Evolutionary conservation across 2,888 invertebrate genomes (phyloP), one percentile per base, ranked within the genome.

Genomic region (Brenthis hecate): DNA sequence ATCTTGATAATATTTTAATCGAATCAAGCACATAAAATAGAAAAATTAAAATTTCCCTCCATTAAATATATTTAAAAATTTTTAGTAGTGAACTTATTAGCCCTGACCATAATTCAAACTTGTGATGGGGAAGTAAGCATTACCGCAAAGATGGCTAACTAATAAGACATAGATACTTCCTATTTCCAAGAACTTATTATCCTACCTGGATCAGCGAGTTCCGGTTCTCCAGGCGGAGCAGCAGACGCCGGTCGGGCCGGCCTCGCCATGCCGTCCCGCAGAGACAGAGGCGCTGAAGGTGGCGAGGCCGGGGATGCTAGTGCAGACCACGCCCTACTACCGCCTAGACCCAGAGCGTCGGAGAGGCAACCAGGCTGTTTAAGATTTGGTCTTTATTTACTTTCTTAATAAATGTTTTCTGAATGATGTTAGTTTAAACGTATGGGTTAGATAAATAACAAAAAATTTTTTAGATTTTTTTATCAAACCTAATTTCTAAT

Each of bases 301-400:
- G 94, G 95, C 0, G 94, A 90, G 65, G 91, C 91, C 56, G 89
- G 92, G 43, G 90, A 91, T 68, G 88, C 89, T 50, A 89, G 84
- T n/a, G 89, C 88, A 0, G 89, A 91, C 85, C 88, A 91, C 56
- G 91, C 91, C 54, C 91, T 89, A 3, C 84, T 84, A 1, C 91
- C 87, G 71, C 93, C 93, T 72, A 94, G 87, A 0, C 95, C 94
- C 47, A 96, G 86, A 0, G 96, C 96, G 84, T 97, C 96, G 0
- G 96, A 96, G 2, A 97, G 91, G 77, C 96, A 96, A 56, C 97
- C 96, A 60, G 94, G 94, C 95, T 94, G 57, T 53, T 16, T 14
- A 19, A 23, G 1, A 23, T 56, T 8, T 23, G 19, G 23, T 56
- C 11, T 43, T 43, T 8, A 43, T 43, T 36, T 11, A 43, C 11